Evolutionary conservation across 2,888 invertebrate species (phyloP), one percentile per base, ranked within the genome.

Genomic region (Noctua pronuba): DNA sequence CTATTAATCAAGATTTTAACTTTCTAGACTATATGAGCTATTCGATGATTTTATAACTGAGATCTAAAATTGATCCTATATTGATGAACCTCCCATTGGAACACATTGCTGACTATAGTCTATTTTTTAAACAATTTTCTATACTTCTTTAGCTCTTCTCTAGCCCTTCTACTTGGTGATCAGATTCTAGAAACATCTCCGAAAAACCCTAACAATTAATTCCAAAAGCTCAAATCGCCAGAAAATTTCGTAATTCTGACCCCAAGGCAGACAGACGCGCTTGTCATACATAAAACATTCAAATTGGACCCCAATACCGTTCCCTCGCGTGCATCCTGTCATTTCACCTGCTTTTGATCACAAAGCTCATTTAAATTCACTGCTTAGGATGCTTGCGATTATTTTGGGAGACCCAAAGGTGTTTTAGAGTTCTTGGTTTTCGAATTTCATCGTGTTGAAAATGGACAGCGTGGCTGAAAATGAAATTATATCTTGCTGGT

Each of bases 271-370:
- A 0, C 35, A 74, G 60, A 73, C 75, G 60, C 65, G 73, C 49
- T 73, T 75, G 73, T 62, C 78, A 79, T 75, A 83, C 66, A 83
- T 88, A 82, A 75, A 77, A 77, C 68, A 75, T 81, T 81, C 77
- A 79, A 81, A 83, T 79, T 77, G 35, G 68, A 49, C 28, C n/a
- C 76, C 73, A 79, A 83, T 77, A 79, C 75, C 65, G 77, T 81
- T 79, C 72, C 75, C 67, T 80, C n/a, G 85, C 86, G 88, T 85
- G 87, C 75, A 83, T 85, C 83, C 87, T 79, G 85, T 76, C 83
- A 80, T 85, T 88, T 78, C 75, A 81, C 73, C 66, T 77, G 81
- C 73, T 88, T 86, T 81, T 52, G 81, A 86, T 81, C 66, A 79
- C 72, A 77, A 70, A 75, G 76, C 76, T 86, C 64, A 83, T 87